Conservation (phyloP, 1,140 invertebrate species). For the Galendromus occidentalis region DNA sequence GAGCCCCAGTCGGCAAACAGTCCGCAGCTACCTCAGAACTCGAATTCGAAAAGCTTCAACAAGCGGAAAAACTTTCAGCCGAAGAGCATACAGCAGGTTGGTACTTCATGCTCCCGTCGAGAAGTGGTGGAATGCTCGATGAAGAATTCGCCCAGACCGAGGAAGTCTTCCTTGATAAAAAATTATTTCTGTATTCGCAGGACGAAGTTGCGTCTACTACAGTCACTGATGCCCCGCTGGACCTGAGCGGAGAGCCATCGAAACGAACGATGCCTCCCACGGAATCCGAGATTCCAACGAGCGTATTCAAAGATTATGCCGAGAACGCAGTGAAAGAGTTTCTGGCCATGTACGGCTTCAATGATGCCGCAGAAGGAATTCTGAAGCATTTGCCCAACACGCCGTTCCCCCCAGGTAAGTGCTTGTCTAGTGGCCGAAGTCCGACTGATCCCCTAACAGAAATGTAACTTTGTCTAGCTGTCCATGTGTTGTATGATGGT, state of each 20-base stretch:
- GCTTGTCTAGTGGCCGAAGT: too few species aligned
- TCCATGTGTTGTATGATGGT: too few species aligned
- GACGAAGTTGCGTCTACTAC: background rate
- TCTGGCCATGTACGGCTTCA: background rate
- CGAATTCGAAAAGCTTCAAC: background rate
- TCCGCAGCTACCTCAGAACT: too few species aligned
- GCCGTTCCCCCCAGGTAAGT: background rate
- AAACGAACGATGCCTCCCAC: background rate
- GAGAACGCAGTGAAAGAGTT: background rate
- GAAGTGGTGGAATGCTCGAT: too few species aligned
- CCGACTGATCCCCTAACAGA: too few species aligned
- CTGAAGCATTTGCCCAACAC: background rate
- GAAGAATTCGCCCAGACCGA: too few species aligned
- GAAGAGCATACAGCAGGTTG: slow-evolving; percentile 1
- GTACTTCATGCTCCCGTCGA: too few species aligned
- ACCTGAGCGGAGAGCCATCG: slow-evolving; percentile 5
- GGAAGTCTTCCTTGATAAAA: too few species aligned
- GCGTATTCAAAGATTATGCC: background rate
- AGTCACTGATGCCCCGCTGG: background rate
- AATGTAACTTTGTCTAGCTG: too few species aligned
- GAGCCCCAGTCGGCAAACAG: too few species aligned
- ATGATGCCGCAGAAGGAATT: background rate
- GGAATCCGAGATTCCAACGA: background rate
- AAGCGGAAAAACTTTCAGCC: slow-evolving; percentile 9
- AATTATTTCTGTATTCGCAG: background rate